Evolutionary conservation across 2,888 invertebrate species (phyloP), one percentile per base, ranked within the genome.

Genomic region (Zygothrica quintamaculata): DNA sequence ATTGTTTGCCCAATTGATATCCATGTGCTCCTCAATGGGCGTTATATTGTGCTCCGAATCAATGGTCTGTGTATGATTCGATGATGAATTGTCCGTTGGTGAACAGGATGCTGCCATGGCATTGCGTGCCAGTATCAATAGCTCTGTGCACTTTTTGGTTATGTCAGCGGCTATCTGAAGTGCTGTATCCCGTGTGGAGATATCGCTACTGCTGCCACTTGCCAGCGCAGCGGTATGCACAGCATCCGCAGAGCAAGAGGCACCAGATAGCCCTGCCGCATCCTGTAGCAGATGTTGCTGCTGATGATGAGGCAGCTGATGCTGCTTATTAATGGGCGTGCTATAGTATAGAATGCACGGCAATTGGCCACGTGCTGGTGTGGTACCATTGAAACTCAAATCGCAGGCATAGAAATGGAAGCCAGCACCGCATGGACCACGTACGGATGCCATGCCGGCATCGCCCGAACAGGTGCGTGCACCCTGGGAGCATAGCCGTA

Each of bases 371-470:
- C 99, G 93, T 0, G 96, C 95, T 67, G 98, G 94, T 5, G 97
- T 98, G 0, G 99, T 99, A n/a, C 99, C 99, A 90, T 99, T 98
- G 89, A 96, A 97, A 90, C 98, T 98, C 39, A 98, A 92, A 8
- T 98, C 96, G 90, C 98, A 98, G 0, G 97, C 95, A 22, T 95
- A 95, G 90, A 97, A 99, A 42, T 95, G 94, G 90, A 99, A 98
- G 1, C 94, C 95, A 4, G 97, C 96, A 40, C 98, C 98, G 91
- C 99, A 98, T 0, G 97, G 96, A 5, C 98, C 98, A 85, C 96
- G 96, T 7, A 99, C 95, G 2, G 95, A 94, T 25, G 95, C 94
- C 65, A 97, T 91, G 0, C 99, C 99, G 18, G 96, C 96, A 91
- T 99, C 99, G 0, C 99, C 99, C 88, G 98, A 98, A 67, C 96